Evolutionary conservation across 2,888 invertebrate genomes (phyloP).

Genomic region (Cheilosia urbana): DNA sequence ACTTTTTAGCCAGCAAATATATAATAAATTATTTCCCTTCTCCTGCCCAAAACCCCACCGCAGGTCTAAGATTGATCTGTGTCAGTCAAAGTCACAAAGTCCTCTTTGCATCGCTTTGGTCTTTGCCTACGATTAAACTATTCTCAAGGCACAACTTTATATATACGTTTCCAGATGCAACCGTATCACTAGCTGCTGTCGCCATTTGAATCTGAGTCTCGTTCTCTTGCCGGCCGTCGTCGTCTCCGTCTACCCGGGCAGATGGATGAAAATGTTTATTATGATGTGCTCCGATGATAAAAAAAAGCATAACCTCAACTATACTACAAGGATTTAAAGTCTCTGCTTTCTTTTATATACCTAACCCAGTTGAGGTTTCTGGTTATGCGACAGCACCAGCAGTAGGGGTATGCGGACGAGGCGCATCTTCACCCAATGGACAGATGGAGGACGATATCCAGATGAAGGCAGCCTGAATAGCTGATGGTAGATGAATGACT

Average conservation of each 20-base stretch:
- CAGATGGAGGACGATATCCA: slow-evolving; percentile 62
- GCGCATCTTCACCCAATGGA: slow-evolving; percentile 52
- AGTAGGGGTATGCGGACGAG: slow-evolving; percentile 3
- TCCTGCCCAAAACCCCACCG: neutral
- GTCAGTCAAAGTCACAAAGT: slow-evolving; percentile 71
- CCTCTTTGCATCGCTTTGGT: slow-evolving; percentile 36
- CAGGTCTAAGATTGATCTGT: slow-evolving; percentile 63
- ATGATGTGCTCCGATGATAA: slow-evolving; percentile 71
- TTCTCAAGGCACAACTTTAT: slow-evolving; percentile 29
- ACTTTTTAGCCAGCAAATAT: slow-evolving; percentile 45
- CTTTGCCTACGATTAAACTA: slow-evolving; percentile 53
- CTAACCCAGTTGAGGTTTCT: slow-evolving; percentile 59
- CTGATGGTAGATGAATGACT: slow-evolving; percentile 72
- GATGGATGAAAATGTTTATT: slow-evolving; percentile 69
- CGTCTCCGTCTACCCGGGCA: slow-evolving; percentile 42
- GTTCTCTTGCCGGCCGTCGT: slow-evolving; percentile 42
- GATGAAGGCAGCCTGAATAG: slow-evolving; percentile 68
- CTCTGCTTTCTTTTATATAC: slow-evolving; percentile 40
- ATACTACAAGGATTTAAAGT: slow-evolving; percentile 28
- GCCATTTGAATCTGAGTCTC: slow-evolving; percentile 64
- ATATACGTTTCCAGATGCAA: slow-evolving; percentile 8
- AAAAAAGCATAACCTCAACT: slow-evolving; percentile 46
- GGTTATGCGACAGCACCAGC: slow-evolving; percentile 29
- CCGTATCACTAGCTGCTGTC: slow-evolving; percentile 39
- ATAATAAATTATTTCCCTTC: slow-evolving; percentile 69